A percentile compares a stretch with the other conserved stretches of the same genome.
Conservation (phyloP, 2,797 vertebrate genomes). For the Gobio occitaniae region DNA sequence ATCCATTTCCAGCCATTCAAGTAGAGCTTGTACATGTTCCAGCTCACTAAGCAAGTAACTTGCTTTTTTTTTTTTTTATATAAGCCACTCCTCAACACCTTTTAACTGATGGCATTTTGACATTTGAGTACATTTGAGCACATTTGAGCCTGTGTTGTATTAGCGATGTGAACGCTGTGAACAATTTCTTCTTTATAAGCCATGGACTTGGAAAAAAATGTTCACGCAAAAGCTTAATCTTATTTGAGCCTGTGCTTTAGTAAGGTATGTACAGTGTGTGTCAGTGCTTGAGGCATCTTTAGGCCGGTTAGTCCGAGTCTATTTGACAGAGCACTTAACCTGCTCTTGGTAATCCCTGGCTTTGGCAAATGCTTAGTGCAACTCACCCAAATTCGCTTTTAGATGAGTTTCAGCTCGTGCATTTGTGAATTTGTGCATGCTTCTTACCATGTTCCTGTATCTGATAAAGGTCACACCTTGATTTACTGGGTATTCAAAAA, state of each 20-base stretch:
- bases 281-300: slow-evolving; percentile 13
- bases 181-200: slow-evolving; percentile 14
- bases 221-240: slow-evolving; percentile 38
- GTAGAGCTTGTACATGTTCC: slow-evolving; percentile 27
- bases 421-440: background rate
- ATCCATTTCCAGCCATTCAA: slow-evolving; percentile 14
- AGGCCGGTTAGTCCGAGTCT: slow-evolving; percentile 14
- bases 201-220: slow-evolving; percentile 8
- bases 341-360: slow-evolving; percentile 44
- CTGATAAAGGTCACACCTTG: background rate
- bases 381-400: slow-evolving; percentile 39
- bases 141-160: background rate
- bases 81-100: background rate
- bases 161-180: slow-evolving; percentile 21
- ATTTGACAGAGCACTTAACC: slow-evolving; percentile 47
- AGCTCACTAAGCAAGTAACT: slow-evolving; percentile 7
- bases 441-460: background rate
- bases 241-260: slow-evolving; percentile 42
- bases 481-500: background rate
- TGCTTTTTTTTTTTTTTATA: background rate
- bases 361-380: slow-evolving; percentile 35
- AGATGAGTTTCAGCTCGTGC: background rate
- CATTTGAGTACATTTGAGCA: background rate
- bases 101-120: slow-evolving; percentile 28
- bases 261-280: slow-evolving; percentile 43